Evolutionary conservation across 2,113 vertebrate genomes (phyloP), one percentile per base, ranked within the genome.

Genomic region (Oophaga pumilio): DNA sequence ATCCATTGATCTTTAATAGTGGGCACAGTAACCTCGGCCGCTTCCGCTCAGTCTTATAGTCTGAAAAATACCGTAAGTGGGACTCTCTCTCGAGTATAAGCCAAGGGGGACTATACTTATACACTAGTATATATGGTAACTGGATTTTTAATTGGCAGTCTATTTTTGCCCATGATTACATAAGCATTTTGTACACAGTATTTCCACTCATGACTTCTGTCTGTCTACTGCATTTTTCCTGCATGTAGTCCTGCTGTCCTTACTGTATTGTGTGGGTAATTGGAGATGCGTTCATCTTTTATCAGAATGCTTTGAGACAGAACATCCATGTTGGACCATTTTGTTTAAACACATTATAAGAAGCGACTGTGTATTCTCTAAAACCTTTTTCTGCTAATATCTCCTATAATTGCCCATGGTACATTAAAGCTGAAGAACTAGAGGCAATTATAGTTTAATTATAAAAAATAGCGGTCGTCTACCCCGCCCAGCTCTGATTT

Each of bases 361-460:
- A 49, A 66, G 79, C 62, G 11, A 82, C 62, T 68, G 33, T 82
- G n/a, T 64, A 60, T 50, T 33, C 2, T 49, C 57, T 50, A 52
- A 82, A 82, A 18, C 62, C 62, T 26, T 66, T 24, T 24, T 49
- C n/a, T 15, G n/a, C 80, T 64, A 26, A 52, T 66, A 50, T n/a
- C 80, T 52, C 24, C 22, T 82, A 50, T 82, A 68, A 82, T 82
- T 82, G 80, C 80, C 22, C 26, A 66, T 68, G 14, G 60, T 82
- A 52, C 80, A 68, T 82, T 68, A 82, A 13, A 50, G 22, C 60
- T 20, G 8, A 82, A 52, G 80, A 50, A 82, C 80, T 49, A 14
- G 59, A 82, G 80, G 62, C 22, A 82, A 43, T 68, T 24, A 22
- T 18, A 68, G 80, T 26, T 15, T 68, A 82, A 64, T 82, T 50